Percentiles rank a stretch among this genome's conserved stretches.
Evolutionary conservation across 37 sponge, comb jelly and placozoan species (phyloP).

Genomic region (Halisarca cf. caerulea): DNA sequence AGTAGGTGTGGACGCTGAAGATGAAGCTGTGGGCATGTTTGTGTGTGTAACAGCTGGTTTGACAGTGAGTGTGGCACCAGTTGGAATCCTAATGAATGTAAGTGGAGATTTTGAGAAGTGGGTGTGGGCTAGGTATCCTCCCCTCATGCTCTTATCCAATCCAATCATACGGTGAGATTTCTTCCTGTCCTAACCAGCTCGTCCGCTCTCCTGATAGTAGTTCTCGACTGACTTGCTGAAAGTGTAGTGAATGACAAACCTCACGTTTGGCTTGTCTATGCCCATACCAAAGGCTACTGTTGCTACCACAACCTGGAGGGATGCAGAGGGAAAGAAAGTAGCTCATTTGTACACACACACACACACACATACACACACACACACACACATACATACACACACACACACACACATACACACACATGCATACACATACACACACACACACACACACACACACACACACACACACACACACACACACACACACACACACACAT

Average conservation of each 20-base stretch:
- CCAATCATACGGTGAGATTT: slow-evolving; percentile 78
- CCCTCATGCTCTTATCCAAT: background rate
- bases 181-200: slow-evolving; percentile 91
- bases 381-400: no score
- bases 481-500: no score
- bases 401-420: no score
- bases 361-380: no score
- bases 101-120: background rate
- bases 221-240: slow-evolving; percentile 94
- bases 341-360: no score
- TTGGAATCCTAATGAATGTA: background rate
- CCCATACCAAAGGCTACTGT: slow-evolving; percentile 95
- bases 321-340: no score
- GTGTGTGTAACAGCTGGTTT: background rate
- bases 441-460: no score
- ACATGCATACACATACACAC: no score
- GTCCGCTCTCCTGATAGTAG: slow-evolving; percentile 98
- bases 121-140: background rate
- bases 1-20: background rate
- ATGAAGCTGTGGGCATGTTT: background rate
- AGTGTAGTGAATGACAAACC: slow-evolving; percentile 94
- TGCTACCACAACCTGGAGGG: slow-evolving; percentile 71
- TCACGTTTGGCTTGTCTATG: slow-evolving; percentile 88
- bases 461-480: no score
- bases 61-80: background rate